Evolutionary conservation across 2,113 vertebrate genomes (phyloP).

Genomic region (Sander vitreus): DNA sequence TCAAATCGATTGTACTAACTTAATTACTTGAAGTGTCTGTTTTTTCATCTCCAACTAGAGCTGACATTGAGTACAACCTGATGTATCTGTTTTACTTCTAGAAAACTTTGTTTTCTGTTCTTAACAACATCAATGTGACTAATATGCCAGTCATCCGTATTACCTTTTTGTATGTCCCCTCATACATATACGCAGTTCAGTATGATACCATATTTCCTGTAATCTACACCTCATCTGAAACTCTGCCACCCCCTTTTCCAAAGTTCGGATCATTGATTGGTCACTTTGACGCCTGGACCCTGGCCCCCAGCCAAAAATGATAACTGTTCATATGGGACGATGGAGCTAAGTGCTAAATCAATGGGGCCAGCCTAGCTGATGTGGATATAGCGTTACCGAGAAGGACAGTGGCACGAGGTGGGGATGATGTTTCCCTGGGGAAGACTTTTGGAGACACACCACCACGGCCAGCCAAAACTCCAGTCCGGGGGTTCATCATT

Average conservation of each 20-base stretch:
- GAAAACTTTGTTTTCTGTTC: not conserved
- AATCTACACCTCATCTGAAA: conserved; percentile 50
- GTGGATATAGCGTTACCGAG: conserved; percentile 85
- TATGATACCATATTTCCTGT: conserved; percentile 65
- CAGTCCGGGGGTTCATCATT: conserved; percentile 70
- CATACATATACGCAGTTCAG: conserved; percentile 15
- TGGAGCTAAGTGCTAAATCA: conserved; percentile 87
- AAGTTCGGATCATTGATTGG: conserved; percentile 82
- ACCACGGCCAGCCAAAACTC: conserved; percentile 52
- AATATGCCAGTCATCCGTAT: not conserved
- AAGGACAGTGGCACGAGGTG: conserved; percentile 78
- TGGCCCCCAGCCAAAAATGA: conserved; percentile 79
- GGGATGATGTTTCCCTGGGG: conserved; percentile 81
- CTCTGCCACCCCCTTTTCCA: conserved; percentile 57
- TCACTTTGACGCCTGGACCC: conserved; percentile 80
- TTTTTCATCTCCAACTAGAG: not conserved
- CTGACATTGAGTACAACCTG: too few relatives aligned
- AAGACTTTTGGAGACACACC: conserved; percentile 81
- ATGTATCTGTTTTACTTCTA: not conserved
- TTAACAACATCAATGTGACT: not conserved
- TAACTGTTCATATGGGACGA: conserved; percentile 85
- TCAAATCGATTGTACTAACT: not conserved
- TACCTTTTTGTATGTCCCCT: not conserved
- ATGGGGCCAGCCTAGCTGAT: conserved; percentile 80
- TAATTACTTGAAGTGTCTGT: not conserved